Conservation (phyloP, 2,888 invertebrate species). For the Hylaea fasciaria region DNA sequence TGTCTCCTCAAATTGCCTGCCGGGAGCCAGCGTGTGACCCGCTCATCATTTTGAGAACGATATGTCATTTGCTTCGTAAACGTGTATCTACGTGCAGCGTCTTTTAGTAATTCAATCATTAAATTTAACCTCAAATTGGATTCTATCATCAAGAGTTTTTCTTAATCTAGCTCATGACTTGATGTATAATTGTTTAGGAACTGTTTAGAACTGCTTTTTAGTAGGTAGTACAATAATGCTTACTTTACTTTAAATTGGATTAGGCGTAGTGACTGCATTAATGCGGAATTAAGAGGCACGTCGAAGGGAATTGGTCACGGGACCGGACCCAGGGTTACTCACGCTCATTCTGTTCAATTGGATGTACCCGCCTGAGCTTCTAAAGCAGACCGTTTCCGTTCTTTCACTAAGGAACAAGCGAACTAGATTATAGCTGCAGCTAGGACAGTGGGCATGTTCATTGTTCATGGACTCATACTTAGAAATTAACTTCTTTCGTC, state of each 20-base stretch:
- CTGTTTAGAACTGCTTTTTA: too few species aligned
- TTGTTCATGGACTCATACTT: too few species aligned
- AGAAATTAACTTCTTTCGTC: too few species aligned
- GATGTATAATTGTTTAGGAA: too few species aligned
- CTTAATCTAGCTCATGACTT: too few species aligned
- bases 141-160: background rate
- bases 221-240: too few species aligned
- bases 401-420: slow-evolving; percentile 69
- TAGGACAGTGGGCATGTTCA: too few species aligned
- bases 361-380: slow-evolving; percentile 61
- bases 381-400: slow-evolving; percentile 68
- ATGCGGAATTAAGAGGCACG: slow-evolving; percentile 50
- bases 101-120: background rate
- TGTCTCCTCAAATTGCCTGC: slow-evolving; percentile 71
- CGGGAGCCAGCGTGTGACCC: slow-evolving; percentile 59
- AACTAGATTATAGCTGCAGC: slow-evolving; percentile 8
- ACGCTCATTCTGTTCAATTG: slow-evolving; percentile 80
- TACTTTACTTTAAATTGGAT: background rate
- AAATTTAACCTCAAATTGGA: background rate
- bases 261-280: slow-evolving; percentile 3
- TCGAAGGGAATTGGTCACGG: slow-evolving; percentile 65
- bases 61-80: slow-evolving; percentile 11
- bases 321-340: slow-evolving; percentile 78
- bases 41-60: slow-evolving; percentile 48
- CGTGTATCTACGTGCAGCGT: background rate